Percentiles rank a stretch among this genome's conserved stretches.
Evolutionary conservation across 2,113 vertebrate genomes (phyloP).

Genomic region (Todiramphus chloris): DNA sequence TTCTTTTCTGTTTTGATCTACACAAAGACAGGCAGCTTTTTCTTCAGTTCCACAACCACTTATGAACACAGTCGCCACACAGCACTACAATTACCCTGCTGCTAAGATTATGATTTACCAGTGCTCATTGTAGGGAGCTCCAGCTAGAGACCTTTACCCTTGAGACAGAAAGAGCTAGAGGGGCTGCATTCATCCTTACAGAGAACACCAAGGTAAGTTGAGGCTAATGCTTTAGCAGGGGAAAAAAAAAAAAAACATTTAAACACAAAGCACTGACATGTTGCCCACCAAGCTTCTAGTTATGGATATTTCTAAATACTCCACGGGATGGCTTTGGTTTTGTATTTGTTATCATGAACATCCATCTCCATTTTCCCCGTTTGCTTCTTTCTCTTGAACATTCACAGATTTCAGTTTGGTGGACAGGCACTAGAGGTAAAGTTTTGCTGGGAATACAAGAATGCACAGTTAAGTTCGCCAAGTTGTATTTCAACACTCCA

Average conservation of each 20-base stretch:
- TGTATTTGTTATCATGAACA: neutral
- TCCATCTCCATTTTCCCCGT: neutral
- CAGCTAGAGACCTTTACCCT: neutral
- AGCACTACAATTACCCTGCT: neutral
- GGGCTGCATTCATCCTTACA: neutral
- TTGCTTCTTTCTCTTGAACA: neutral
- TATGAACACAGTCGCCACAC: neutral
- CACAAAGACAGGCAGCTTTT: neutral
- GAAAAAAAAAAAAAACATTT: neutral
- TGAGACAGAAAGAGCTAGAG: neutral
- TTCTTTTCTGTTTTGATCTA: neutral
- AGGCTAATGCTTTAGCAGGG: neutral
- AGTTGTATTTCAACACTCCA: neutral
- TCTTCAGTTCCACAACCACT: neutral
- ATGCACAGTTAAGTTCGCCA: neutral
- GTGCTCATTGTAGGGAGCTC: neutral
- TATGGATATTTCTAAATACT: neutral
- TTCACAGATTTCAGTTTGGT: neutral
- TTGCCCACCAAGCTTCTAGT: neutral
- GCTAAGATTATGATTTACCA: neutral
- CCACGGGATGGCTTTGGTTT: neutral
- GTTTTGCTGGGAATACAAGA: neutral
- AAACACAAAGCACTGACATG: neutral
- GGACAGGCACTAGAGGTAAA: neutral
- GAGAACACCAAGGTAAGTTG: accelerated